A percentile compares a stretch with the other conserved stretches of the same genome.
These are phyloP conservation scores for Andrena minutula DNA, from an alignment of 2,888 invertebrate species.

Conservation along the genomic window DNA sequence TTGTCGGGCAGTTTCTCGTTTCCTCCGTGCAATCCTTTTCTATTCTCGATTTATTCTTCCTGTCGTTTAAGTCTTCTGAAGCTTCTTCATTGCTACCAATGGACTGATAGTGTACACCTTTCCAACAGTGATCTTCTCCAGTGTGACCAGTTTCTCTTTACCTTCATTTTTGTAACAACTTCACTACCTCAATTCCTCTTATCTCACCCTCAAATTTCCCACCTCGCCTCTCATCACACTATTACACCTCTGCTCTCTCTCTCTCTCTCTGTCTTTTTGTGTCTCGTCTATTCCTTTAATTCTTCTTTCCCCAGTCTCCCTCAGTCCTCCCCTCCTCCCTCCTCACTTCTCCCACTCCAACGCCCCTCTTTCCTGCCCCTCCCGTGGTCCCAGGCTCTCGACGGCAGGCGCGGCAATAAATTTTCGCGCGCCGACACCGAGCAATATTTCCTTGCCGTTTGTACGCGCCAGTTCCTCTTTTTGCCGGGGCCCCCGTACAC, in stretches of 20 bases:
- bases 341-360: constrained; percentile 16
- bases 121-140: neutral
- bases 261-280: neutral
- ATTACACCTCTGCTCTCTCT: neutral
- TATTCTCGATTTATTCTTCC: neutral
- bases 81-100: no score
- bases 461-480: constrained; percentile 76
- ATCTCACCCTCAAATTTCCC: neutral
- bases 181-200: neutral
- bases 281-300: neutral
- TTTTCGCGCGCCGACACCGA: constrained; percentile 78
- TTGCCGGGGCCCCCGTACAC: constrained; percentile 68
- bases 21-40: neutral
- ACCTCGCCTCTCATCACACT: neutral
- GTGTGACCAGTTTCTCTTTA: neutral
- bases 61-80: no score
- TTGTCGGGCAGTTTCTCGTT: neutral
- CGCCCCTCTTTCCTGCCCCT: constrained; percentile 5
- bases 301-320: constrained; percentile 1
- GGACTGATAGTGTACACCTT: neutral
- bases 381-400: constrained; percentile 47
- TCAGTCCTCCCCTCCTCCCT: constrained; percentile 20
- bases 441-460: constrained; percentile 79
- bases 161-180: neutral
- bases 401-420: constrained; percentile 72